These are phyloP conservation scores for Drosophila stalkeri DNA, from an alignment of 2,888 invertebrate species.

Conservation along the genomic window DNA sequence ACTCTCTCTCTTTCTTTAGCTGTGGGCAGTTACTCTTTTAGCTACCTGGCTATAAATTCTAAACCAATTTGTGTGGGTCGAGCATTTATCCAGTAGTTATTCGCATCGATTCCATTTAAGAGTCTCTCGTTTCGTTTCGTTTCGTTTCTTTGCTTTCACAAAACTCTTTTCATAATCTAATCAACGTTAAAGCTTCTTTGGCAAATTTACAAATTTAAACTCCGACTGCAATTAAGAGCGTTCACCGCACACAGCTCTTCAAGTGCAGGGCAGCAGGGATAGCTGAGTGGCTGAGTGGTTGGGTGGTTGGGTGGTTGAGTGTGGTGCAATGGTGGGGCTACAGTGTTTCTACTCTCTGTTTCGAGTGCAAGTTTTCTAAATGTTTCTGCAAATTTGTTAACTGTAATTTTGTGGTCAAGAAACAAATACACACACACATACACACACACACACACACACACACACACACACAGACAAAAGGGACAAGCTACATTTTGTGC, in stretches of 20 bases:
- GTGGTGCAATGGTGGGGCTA: background rate
- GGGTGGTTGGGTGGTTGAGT: background rate
- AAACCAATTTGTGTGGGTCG: slow-evolving; percentile 2
- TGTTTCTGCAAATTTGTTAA: slow-evolving; percentile 59
- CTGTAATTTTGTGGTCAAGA: slow-evolving; percentile 61
- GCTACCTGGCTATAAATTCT: slow-evolving; percentile 17
- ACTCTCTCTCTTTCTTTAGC: background rate
- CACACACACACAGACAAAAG: background rate
- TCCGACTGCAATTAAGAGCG: slow-evolving; percentile 53
- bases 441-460: slow-evolving; percentile 24
- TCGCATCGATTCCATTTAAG: background rate
- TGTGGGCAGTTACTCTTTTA: slow-evolving; percentile 13
- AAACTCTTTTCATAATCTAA: slow-evolving; percentile 10
- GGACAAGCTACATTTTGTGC: slow-evolving; percentile 34
- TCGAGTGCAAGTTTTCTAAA: slow-evolving; percentile 42
- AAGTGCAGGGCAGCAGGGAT: slow-evolving; percentile 1
- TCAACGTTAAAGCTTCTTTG: slow-evolving; percentile 1
- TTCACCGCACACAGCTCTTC: slow-evolving; percentile 13
- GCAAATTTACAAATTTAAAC: slow-evolving; percentile 14
- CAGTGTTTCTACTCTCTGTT: slow-evolving; percentile 4
- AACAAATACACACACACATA: slow-evolving; percentile 31
- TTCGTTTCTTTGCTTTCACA: background rate
- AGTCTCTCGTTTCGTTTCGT: background rate
- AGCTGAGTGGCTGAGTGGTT: background rate
- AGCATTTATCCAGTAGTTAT: background rate